Percentiles rank a stretch among this genome's conserved stretches.
Conservation (phyloP, 2,797 vertebrate genomes). For the Lerista edwardsae region DNA sequence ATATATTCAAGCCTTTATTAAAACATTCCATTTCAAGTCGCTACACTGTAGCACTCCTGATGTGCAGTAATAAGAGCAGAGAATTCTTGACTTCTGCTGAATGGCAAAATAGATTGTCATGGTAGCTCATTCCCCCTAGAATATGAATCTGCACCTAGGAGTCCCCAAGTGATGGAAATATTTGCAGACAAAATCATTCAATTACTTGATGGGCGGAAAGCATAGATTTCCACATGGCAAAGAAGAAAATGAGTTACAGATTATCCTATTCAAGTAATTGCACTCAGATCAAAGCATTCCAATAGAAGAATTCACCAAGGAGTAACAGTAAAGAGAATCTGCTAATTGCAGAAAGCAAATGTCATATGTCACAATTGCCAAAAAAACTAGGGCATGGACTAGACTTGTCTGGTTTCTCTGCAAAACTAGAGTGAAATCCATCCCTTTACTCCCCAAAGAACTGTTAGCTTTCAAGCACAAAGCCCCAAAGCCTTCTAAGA, state of each 20-base stretch:
- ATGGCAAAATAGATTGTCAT: background rate
- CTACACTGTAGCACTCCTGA: background rate
- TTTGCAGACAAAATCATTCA: background rate
- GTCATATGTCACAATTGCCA: no score
- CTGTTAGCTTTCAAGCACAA: background rate
- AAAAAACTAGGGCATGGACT: background rate
- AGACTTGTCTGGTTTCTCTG: background rate
- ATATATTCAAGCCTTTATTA: background rate
- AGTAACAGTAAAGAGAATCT: background rate
- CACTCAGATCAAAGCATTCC: conserved; percentile 8
- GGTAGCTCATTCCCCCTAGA: background rate
- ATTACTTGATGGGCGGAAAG: background rate
- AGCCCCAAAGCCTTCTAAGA: background rate
- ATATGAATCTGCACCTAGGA: background rate
- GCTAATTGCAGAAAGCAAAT: background rate
- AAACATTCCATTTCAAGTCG: background rate
- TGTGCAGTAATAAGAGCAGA: background rate
- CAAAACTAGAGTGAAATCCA: background rate
- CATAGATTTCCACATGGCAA: background rate
- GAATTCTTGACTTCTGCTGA: background rate
- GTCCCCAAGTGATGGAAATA: background rate
- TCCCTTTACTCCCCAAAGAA: background rate
- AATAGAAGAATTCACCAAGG: background rate
- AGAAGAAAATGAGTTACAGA: conserved; percentile 7
- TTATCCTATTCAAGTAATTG: conserved; percentile 1